Conservation (phyloP, 2,888 invertebrate species). For the Taenaris catops region DNA sequence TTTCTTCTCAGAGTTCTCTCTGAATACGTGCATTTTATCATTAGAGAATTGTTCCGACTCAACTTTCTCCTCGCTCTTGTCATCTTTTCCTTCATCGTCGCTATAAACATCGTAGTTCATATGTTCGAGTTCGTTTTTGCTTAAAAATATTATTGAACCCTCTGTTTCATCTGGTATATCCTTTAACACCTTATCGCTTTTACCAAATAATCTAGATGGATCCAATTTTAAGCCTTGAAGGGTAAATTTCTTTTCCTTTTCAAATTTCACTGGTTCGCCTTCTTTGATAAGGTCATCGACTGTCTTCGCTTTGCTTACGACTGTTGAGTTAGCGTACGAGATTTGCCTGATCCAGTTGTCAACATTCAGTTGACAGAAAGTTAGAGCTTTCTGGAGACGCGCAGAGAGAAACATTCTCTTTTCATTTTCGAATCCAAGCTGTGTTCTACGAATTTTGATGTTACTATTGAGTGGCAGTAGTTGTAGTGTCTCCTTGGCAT, state of each 20-base stretch:
- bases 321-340: constrained; percentile 67
- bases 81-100: constrained; percentile 71
- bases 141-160: constrained; percentile 83
- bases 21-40: constrained; percentile 73
- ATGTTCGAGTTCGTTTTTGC: constrained; percentile 82
- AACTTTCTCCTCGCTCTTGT: constrained; percentile 58
- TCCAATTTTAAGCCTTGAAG: constrained; percentile 73
- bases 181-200: constrained; percentile 72
- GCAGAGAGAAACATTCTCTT: constrained; percentile 82
- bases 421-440: constrained; percentile 82
- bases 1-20: constrained; percentile 73
- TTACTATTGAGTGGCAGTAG: constrained; percentile 63
- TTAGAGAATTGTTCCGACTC: constrained; percentile 61
- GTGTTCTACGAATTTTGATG: constrained; percentile 71
- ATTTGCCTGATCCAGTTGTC: constrained; percentile 83
- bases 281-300: constrained; percentile 78
- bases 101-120: constrained; percentile 79
- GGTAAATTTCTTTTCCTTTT: constrained; percentile 74
- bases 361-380: constrained; percentile 82
- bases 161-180: constrained; percentile 81
- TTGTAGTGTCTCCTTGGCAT: constrained; percentile 75
- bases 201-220: constrained; percentile 68
- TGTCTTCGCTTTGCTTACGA: constrained; percentile 59
- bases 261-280: constrained; percentile 73
- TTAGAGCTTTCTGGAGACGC: constrained; percentile 82